Conservation (phyloP, 2,888 invertebrate genomes). For the Rotaria sp. region DNA sequence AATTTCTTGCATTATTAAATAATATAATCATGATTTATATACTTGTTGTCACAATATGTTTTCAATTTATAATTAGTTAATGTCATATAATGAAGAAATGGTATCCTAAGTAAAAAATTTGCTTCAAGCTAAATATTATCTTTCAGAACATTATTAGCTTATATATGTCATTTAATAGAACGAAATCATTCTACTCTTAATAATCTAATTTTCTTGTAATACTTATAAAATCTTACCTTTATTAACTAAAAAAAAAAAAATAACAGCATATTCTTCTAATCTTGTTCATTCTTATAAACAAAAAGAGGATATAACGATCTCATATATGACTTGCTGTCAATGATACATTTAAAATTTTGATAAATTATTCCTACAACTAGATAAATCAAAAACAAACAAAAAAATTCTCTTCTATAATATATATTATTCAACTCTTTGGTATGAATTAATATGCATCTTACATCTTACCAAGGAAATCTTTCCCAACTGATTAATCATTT, state of each 20-base stretch:
- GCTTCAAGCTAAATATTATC: background rate
- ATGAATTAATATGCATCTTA: background rate
- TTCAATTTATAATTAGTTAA: no score
- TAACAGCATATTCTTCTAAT: no score
- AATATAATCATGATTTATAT: no score
- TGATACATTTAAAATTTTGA: background rate
- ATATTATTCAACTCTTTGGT: background rate
- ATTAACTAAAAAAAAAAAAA: no score
- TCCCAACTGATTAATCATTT: no score
- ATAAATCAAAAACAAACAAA: background rate
- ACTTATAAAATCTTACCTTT: no score
- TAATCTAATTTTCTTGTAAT: no score
- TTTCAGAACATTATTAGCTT: background rate
- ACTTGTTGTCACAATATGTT: no score
- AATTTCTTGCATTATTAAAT: no score
- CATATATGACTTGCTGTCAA: background rate
- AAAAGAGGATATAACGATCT: background rate
- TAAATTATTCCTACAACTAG: background rate
- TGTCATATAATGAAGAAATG: no score
- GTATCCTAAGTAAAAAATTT: background rate
- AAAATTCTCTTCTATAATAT: background rate
- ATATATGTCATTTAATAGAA: background rate
- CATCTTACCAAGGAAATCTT: no score
- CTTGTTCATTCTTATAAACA: background rate
- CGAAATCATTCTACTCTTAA: background rate